A percentile compares a stretch with the other conserved stretches of the same genome.
These are phyloP conservation scores for Takifugu ocellatus DNA, from an alignment of 2,797 vertebrate genomes.

Conservation along the genomic window DNA sequence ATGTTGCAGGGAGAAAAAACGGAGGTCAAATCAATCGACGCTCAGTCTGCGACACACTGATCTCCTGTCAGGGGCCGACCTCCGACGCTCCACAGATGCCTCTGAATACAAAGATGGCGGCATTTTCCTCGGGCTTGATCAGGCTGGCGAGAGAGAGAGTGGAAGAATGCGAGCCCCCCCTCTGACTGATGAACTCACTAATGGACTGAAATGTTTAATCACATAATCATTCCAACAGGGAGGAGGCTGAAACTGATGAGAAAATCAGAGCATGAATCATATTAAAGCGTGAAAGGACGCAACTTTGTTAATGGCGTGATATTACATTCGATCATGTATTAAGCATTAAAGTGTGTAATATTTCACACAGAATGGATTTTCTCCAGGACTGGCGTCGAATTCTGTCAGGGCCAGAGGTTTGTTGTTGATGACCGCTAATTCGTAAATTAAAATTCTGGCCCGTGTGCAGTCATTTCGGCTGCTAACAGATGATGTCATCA, in stretches of 20 bases:
- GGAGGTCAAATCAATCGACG: conserved; percentile 65
- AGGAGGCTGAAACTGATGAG: not conserved
- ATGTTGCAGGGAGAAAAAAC: conserved; percentile 33
- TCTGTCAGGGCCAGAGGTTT: too few relatives aligned
- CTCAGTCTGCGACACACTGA: conserved; percentile 58
- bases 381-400: too few relatives aligned
- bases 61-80: conserved; percentile 58
- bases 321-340: too few relatives aligned
- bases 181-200: conserved; percentile 21
- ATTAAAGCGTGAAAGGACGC: too few relatives aligned
- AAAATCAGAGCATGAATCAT: not conserved
- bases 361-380: not conserved
- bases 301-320: too few relatives aligned
- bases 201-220: conserved; percentile 6
- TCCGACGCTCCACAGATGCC: conserved; percentile 42
- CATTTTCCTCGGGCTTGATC: conserved; percentile 10
- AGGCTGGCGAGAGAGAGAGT: not conserved
- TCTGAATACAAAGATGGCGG: conserved; percentile 51
- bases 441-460: too few relatives aligned
- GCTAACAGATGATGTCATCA: too few relatives aligned
- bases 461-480: too few relatives aligned
- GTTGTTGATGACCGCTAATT: too few relatives aligned
- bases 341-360: not conserved
- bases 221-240: conserved; percentile 4
- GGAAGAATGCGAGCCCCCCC: too few relatives aligned